Evolutionary conservation across 2,797 vertebrate genomes (phyloP), one percentile per base, ranked within the genome.

Genomic region (Petrocephalus sullivani): DNA sequence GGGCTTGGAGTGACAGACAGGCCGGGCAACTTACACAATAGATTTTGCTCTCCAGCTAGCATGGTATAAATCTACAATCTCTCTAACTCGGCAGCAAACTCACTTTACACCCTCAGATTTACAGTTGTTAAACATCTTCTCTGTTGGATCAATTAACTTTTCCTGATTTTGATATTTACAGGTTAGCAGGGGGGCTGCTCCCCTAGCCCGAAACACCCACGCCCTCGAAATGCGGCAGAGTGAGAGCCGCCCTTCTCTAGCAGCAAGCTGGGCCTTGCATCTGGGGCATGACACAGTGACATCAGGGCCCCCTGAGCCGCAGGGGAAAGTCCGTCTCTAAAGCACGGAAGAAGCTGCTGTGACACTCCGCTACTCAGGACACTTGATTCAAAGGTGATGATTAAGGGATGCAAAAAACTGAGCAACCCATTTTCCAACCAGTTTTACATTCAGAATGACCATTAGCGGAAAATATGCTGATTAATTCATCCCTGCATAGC

Each of bases 371-470:
- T 46, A 78, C 41, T 78, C 71, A n/a, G 37, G 71, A 46, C 33
- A 49, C 37, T 78, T 46, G 6, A 78, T 78, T 41, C 41, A n/a
- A 78, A 16, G 28, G 41, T 23, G 4, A 58, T 86, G 56, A 86
- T 60, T 86, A 54, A 58, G 23, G 41, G 51, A 33, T 33, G 58
- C 60, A 60, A 23, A 64, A 61, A n/a, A 54, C 21, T 14, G 33
- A 21, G 4, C 37, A 87, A 21, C 37, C 60, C 58, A 33, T 28
- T 71, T 33, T 75, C 28, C 37, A 41, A 19, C 1, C 51, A 21
- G 54, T 56, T 88, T 71, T 71, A 9, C 49, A 41, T 88, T 75
- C 82, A 88, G 19, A 88, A 56, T 61, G 49, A 23, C 61, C 37
- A 75, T n/a, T 88, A 49, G 12, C 57, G 49, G 56, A 85, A 86